phyloP scores from a whole-genome alignment of 1,140 invertebrate genomes.

The Drosophila takahashii region DNA sequence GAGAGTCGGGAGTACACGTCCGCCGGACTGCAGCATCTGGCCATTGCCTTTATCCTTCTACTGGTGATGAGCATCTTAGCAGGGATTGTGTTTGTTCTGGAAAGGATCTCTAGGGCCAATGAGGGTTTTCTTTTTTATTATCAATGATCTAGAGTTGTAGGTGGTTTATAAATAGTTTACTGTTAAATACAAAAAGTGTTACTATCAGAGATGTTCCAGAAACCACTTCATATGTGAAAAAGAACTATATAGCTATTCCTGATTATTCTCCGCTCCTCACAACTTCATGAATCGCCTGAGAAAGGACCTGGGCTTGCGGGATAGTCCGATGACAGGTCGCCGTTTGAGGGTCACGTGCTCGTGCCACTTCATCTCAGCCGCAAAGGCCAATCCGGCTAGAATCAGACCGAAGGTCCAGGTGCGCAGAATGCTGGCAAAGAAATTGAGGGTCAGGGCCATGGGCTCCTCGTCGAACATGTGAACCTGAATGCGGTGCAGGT shows the following conservation, averaged over 20 bases:
- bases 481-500: conserved; percentile 37
- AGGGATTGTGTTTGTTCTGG: conserved; percentile 35
- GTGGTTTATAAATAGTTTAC: background rate
- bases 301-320: conserved; percentile 20
- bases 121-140: background rate
- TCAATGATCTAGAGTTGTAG: no score
- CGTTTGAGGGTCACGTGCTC: conserved; percentile 2
- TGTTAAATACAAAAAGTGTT: background rate
- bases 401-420: conserved; percentile 69
- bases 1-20: conserved; percentile 55
- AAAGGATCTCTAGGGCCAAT: conserved; percentile 16
- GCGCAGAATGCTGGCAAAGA: conserved; percentile 56
- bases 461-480: conserved; percentile 50
- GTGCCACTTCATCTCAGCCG: conserved; percentile 64
- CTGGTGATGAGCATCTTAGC: conserved; percentile 50
- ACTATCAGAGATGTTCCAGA: background rate
- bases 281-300: conserved; percentile 31
- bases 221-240: background rate
- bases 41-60: conserved; percentile 62
- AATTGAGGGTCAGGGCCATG: conserved; percentile 50
- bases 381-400: conserved; percentile 53
- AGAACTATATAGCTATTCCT: no score
- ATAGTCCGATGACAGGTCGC: background rate
- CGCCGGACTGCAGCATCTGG: conserved; percentile 58
- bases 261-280: background rate